Conservation (phyloP, 2,113 vertebrate species). For the Pluvianellus socialis region DNA sequence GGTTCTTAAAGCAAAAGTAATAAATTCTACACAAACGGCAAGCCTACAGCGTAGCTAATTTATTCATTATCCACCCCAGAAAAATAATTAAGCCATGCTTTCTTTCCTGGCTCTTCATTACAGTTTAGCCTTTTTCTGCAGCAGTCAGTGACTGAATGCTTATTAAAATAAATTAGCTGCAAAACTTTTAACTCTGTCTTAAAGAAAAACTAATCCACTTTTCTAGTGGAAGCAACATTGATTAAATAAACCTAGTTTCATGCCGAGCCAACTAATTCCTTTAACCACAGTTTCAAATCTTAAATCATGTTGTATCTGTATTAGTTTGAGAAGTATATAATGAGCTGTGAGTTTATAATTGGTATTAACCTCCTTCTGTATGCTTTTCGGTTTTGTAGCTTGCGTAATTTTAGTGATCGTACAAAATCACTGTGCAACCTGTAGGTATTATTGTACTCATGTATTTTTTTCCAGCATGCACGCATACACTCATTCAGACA, state of each 20-base stretch:
- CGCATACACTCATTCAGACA: not conserved
- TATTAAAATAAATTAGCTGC: constrained; percentile 84
- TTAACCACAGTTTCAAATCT: constrained; percentile 77
- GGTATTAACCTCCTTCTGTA: constrained; percentile 61
- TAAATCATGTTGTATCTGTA: constrained; percentile 76
- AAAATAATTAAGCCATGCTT: constrained; percentile 85
- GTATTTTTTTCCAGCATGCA: not conserved
- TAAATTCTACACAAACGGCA: constrained; percentile 78
- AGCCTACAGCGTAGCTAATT: constrained; percentile 80
- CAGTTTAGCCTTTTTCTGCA: constrained; percentile 74
- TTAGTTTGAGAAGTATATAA: constrained; percentile 71
- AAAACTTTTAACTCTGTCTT: constrained; percentile 83
- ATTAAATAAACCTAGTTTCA: constrained; percentile 81
- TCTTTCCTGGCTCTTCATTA: constrained; percentile 76
- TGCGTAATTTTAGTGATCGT: not conserved
- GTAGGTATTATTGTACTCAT: not conserved
- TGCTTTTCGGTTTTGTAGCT: not conserved
- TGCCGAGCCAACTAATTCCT: constrained; percentile 79
- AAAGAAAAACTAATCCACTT: constrained; percentile 81
- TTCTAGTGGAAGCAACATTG: constrained; percentile 76
- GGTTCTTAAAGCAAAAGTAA: constrained; percentile 81
- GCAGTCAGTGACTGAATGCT: constrained; percentile 76
- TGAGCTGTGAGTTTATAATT: constrained; percentile 72
- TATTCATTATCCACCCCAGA: constrained; percentile 83
- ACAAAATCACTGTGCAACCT: not conserved